Conservation (phyloP, 2,797 vertebrate species). For the Manis pentadactyla region DNA sequence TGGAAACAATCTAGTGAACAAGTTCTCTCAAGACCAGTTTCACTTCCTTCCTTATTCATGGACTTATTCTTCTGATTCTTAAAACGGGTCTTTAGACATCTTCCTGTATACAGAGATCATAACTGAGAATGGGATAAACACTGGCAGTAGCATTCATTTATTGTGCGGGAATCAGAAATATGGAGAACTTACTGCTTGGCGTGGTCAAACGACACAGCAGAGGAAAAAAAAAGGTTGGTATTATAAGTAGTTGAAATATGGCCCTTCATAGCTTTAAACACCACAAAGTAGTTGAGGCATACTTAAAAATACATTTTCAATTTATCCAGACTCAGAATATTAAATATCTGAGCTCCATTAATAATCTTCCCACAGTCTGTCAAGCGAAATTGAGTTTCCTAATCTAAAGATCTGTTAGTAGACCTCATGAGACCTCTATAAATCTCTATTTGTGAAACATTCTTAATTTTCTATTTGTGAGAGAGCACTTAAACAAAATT, state of each 20-base stretch:
- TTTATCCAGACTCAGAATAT: conserved; percentile 10
- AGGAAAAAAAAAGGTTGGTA: not conserved
- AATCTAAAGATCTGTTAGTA: not conserved
- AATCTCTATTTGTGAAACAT: not conserved
- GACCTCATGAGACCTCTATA: not conserved
- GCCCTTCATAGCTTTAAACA: not conserved
- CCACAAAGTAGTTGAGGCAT: not conserved
- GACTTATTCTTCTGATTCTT: conserved; percentile 13
- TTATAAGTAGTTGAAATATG: not conserved
- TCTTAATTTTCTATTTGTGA: not conserved
- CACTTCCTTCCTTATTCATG: conserved; percentile 9
- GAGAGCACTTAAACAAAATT: not conserved
- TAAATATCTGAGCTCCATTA: not conserved
- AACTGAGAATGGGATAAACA: not conserved
- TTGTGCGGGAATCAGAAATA: conserved; percentile 28
- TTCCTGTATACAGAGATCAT: not conserved
- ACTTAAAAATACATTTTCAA: not conserved
- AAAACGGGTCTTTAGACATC: not conserved
- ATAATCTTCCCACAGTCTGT: not conserved
- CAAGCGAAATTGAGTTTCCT: not conserved
- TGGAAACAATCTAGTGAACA: not conserved
- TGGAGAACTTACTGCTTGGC: not conserved
- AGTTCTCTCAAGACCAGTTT: conserved; percentile 20
- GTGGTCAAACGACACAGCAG: conserved; percentile 20
- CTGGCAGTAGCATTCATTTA: not conserved